Conservation (phyloP, 2,888 invertebrate genomes). For the Euplexia lucipara region DNA sequence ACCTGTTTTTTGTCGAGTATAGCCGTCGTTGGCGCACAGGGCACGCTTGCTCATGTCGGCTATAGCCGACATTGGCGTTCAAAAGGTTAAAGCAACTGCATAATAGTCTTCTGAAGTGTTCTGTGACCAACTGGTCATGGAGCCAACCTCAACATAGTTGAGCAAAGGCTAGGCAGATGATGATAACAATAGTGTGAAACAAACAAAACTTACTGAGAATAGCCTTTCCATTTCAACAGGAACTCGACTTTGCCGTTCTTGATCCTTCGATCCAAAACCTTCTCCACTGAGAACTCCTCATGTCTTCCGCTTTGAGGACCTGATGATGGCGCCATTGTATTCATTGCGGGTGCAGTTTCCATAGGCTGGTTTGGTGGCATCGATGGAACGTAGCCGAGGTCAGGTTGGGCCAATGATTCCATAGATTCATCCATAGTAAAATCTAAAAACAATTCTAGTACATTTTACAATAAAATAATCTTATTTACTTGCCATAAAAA, state of each 20-base stretch:
- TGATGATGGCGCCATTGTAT: constrained; percentile 52
- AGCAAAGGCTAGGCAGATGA: too few species aligned
- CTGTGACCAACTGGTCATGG: too few species aligned
- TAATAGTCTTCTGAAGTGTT: too few species aligned
- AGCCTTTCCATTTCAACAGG: constrained; percentile 93
- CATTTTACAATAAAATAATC: background rate
- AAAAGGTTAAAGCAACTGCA: too few species aligned
- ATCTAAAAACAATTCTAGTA: constrained; percentile 19
- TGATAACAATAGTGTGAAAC: too few species aligned
- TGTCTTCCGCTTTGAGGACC: constrained; percentile 81
- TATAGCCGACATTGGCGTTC: too few species aligned
- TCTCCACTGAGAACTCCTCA: constrained; percentile 95
- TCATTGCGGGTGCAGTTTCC: constrained; percentile 63
- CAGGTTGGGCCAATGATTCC: constrained; percentile 69
- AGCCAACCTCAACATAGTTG: too few species aligned
- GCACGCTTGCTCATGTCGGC: too few species aligned
- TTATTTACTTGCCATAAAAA: background rate
- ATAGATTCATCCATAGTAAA: constrained; percentile 69
- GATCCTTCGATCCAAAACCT: constrained; percentile 93
- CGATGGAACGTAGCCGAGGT: constrained; percentile 59
- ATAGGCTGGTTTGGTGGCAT: constrained; percentile 62
- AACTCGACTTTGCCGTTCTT: constrained; percentile 93
- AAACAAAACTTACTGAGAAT: constrained; percentile 89
- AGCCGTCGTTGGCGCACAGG: too few species aligned
- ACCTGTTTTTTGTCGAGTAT: too few species aligned